phyloP scores from a whole-genome alignment of 2,113 vertebrate species.

The Pantherophis guttatus region DNA sequence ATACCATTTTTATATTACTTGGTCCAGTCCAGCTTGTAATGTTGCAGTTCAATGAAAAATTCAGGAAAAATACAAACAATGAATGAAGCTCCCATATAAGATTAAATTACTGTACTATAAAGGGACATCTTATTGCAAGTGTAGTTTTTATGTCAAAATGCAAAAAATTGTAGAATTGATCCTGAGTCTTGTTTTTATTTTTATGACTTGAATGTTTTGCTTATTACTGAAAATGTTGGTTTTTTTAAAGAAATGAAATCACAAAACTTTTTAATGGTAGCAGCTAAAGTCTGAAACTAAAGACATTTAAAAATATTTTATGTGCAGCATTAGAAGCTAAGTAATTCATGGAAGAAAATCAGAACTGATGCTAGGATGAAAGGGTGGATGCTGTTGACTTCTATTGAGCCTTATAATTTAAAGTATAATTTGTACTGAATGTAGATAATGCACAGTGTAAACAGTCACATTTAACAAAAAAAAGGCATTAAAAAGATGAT shows the following conservation, averaged over 20 bases:
- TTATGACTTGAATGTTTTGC: neutral
- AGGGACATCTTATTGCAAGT: neutral
- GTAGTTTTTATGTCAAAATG: neutral
- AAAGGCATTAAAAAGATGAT: conserved; percentile 35
- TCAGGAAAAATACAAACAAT: neutral
- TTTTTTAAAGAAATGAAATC: neutral
- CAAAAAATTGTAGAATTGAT: neutral
- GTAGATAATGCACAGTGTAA: conserved; percentile 36
- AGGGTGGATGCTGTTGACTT: neutral
- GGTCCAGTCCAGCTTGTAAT: neutral
- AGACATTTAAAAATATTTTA: neutral
- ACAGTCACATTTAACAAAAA: conserved; percentile 18
- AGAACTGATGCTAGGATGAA: neutral
- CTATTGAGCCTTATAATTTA: conserved; percentile 16
- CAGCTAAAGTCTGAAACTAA: neutral
- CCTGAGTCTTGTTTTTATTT: neutral
- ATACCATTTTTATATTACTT: neutral
- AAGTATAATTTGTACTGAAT: conserved; percentile 33
- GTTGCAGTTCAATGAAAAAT: neutral
- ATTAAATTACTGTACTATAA: neutral
- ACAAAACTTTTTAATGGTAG: neutral
- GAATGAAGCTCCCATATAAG: neutral
- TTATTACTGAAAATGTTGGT: neutral
- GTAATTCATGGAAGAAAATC: neutral
- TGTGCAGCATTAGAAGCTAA: neutral